Conservation (phyloP, 2,797 vertebrate species). For the Corythornis leucogaster region DNA sequence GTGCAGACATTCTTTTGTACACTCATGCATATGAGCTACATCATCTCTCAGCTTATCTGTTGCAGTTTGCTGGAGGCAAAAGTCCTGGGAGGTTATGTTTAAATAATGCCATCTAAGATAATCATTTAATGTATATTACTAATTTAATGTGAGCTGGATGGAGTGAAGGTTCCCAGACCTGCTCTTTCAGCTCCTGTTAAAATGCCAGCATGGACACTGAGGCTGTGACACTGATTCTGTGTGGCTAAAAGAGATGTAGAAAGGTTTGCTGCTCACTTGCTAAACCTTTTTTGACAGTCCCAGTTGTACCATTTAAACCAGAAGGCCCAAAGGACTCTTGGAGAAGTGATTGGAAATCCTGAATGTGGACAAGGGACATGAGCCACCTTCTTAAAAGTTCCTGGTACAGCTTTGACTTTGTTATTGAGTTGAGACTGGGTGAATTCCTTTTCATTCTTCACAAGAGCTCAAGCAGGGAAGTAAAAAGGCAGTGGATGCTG, state of each 20-base stretch:
- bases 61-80: slow-evolving; percentile 20
- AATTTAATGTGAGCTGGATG: slow-evolving; percentile 19
- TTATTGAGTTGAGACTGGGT: neutral
- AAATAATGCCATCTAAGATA: slow-evolving; percentile 33
- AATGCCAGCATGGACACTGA: neutral
- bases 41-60: neutral
- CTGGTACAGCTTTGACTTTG: neutral
- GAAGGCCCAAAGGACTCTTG: neutral
- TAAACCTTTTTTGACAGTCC: slow-evolving; percentile 23
- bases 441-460: neutral
- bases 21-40: neutral
- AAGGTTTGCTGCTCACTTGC: neutral
- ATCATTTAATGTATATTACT: slow-evolving; percentile 28
- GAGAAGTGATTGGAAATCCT: neutral
- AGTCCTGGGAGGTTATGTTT: slow-evolving; percentile 39
- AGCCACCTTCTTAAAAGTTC: neutral
- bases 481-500: neutral
- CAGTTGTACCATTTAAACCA: neutral
- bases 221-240: neutral
- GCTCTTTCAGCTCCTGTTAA: slow-evolving; percentile 33
- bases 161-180: slow-evolving; percentile 36
- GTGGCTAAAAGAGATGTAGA: neutral
- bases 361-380: too few species aligned
- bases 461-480: neutral
- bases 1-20: neutral